A percentile compares a stretch with the other conserved stretches of the same genome.
These are phyloP conservation scores for Pycnonotus jocosus DNA, from an alignment of 2,113 vertebrate species.

Conservation along the genomic window DNA sequence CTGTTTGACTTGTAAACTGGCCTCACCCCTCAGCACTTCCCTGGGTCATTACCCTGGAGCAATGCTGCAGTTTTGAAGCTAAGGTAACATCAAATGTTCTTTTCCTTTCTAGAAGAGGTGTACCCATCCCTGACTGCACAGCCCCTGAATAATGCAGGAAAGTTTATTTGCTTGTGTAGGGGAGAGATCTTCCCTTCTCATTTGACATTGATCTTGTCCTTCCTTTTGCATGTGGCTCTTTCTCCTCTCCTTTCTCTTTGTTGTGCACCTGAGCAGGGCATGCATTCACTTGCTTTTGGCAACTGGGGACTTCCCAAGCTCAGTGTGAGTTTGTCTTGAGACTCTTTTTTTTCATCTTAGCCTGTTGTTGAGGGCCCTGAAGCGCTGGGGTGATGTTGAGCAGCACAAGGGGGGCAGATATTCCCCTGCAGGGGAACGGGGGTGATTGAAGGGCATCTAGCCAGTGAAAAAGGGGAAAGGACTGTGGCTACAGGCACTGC, in stretches of 20 bases:
- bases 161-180: background rate
- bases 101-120: background rate
- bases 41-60: background rate
- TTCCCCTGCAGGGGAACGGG: accelerated
- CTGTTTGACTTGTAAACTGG: background rate
- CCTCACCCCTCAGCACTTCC: background rate
- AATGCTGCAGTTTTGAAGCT: background rate
- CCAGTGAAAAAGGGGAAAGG: background rate
- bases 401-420: background rate
- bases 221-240: background rate
- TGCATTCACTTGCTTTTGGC: background rate
- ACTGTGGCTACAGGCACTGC: background rate
- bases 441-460: background rate
- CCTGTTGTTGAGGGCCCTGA: background rate
- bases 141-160: background rate
- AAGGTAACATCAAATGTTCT: background rate
- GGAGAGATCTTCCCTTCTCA: background rate
- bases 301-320: background rate
- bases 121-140: background rate
- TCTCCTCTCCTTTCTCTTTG: background rate
- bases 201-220: background rate
- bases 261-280: background rate
- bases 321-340: background rate
- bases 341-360: background rate
- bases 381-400: background rate